phyloP scores from a whole-genome alignment of 1,140 invertebrate species.

The Calycopis cecrops region DNA sequence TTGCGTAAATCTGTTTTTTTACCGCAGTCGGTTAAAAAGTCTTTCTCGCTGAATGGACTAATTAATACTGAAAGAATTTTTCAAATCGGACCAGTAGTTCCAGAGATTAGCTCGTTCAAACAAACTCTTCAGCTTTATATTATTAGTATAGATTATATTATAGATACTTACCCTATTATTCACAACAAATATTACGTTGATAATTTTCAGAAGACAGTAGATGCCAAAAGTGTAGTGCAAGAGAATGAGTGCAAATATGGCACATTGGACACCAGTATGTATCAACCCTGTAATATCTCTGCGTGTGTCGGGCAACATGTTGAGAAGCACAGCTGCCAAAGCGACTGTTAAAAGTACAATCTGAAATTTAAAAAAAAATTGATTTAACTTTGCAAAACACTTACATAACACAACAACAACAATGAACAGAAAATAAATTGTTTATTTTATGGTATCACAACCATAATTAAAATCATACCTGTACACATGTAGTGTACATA shows the following conservation, averaged over 20 bases:
- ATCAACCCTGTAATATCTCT: conserved; percentile 20
- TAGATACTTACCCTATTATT: conserved; percentile 38
- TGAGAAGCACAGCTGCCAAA: conserved; percentile 49
- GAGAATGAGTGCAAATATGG: conserved; percentile 32
- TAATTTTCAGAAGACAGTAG: conserved; percentile 30
- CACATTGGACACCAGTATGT: conserved; percentile 32
- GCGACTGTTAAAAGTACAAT: conserved; percentile 47
- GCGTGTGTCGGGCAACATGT: conserved; percentile 31
- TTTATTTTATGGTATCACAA: too few species aligned
- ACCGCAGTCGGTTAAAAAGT: too few species aligned
- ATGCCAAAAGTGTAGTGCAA: conserved; percentile 38
- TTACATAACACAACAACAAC: too few species aligned
- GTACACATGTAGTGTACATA: too few species aligned
- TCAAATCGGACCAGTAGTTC: too few species aligned
- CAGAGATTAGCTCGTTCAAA: too few species aligned
- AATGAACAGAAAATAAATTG: too few species aligned
- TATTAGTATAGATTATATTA: conserved; percentile 4
- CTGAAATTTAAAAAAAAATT: conserved; percentile 56
- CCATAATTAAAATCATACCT: too few species aligned
- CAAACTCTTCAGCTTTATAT: background rate
- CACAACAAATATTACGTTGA: conserved; percentile 40
- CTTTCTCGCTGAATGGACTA: too few species aligned
- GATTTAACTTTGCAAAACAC: too few species aligned
- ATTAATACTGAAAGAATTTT: too few species aligned
- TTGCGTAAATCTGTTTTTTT: too few species aligned